These are phyloP conservation scores for Bradypodion ventrale DNA, from an alignment of 2,797 vertebrate species.

Conservation along the genomic window DNA sequence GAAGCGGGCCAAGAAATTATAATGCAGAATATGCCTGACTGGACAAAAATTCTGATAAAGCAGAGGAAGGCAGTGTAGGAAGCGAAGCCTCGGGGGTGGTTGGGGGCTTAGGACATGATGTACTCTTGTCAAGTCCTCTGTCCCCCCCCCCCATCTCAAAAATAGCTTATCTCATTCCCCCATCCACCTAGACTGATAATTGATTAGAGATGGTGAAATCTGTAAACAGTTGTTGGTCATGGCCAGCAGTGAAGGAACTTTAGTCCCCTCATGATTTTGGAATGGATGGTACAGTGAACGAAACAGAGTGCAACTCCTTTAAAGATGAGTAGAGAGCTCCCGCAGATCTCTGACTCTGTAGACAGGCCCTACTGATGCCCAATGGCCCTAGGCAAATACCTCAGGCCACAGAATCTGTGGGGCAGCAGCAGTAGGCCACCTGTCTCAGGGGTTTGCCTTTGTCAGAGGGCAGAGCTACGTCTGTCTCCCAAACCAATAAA, in stretches of 20 bases:
- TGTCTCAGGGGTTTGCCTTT: too few species aligned
- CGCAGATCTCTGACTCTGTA: neutral
- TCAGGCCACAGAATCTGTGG: too few species aligned
- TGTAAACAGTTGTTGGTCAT: neutral
- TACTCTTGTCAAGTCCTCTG: neutral
- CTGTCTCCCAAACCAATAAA: too few species aligned
- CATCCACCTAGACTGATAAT: neutral
- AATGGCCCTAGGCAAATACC: too few species aligned
- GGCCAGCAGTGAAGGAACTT: neutral
- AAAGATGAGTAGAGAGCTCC: neutral
- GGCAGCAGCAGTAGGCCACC: too few species aligned
- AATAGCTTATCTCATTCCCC: neutral
- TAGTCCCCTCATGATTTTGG: neutral
- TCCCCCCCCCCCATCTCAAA: neutral
- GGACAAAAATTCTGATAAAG: neutral
- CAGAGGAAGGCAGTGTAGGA: too few species aligned
- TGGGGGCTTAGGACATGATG: neutral
- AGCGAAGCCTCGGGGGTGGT: neutral
- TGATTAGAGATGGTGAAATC: constrained; percentile 1
- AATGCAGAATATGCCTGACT: neutral
- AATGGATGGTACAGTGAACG: neutral
- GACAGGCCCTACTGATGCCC: too few species aligned
- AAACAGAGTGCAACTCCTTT: neutral
- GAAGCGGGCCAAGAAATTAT: neutral
- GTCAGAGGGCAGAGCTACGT: too few species aligned